These are phyloP conservation scores for Trinorchestia longiramus DNA, from an alignment of 1,140 invertebrate genomes.

Conservation along the genomic window DNA sequence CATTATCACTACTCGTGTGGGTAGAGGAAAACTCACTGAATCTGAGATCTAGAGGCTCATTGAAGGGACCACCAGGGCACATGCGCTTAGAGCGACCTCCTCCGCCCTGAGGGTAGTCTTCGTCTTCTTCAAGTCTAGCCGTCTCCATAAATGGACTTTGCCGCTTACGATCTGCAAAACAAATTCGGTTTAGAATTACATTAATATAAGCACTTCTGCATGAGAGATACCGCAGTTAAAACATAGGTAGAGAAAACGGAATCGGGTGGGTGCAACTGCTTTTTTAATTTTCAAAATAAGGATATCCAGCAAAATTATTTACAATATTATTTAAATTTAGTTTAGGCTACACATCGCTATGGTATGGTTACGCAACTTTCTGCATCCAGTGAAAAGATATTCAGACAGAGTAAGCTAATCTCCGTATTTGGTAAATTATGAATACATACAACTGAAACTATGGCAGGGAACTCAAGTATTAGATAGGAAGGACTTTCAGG, in stretches of 20 bases:
- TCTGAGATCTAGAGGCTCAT: conserved; percentile 34
- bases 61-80: neutral
- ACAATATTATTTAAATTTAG: neutral
- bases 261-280: neutral
- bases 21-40: conserved; percentile 36
- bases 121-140: conserved; percentile 21
- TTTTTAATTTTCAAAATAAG: neutral
- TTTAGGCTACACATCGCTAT: no score
- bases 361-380: no score
- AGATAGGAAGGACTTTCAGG: no score
- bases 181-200: neutral
- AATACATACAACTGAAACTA: no score
- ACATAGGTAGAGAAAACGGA: neutral
- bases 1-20: neutral
- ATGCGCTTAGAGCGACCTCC: conserved; percentile 21
- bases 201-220: neutral
- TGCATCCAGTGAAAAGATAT: no score
- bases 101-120: conserved; percentile 35
- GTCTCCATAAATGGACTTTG: conserved; percentile 33
- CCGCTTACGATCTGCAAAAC: conserved; percentile 24
- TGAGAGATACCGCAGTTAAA: neutral
- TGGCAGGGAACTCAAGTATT: no score
- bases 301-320: neutral
- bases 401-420: no score
- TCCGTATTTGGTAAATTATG: no score